Conservation (phyloP, 1,140 invertebrate species). For the Akabosia matsudoensis region DNA sequence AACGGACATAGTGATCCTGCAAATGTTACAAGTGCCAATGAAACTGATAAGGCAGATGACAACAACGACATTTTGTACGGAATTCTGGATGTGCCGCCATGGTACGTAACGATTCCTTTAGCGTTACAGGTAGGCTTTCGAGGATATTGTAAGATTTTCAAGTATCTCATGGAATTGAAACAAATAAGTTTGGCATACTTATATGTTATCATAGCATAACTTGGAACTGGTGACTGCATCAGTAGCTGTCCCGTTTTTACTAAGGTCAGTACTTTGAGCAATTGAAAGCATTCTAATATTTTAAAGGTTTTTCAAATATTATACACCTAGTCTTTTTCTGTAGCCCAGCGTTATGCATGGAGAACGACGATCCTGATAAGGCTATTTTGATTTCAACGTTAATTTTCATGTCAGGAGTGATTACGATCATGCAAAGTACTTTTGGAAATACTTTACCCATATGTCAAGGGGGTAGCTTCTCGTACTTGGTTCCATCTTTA, state of each 20-base stretch:
- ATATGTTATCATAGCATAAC: slow-evolving; percentile 66
- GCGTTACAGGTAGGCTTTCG: slow-evolving; percentile 66
- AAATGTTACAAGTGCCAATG: not conserved
- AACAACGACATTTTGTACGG: slow-evolving; percentile 63
- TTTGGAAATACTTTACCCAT: slow-evolving; percentile 54
- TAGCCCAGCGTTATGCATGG: slow-evolving; percentile 51
- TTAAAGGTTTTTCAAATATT: not conserved
- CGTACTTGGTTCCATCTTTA: slow-evolving; percentile 78
- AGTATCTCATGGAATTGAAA: not conserved
- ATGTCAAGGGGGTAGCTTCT: slow-evolving; percentile 70
- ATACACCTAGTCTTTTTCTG: not conserved
- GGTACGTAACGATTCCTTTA: slow-evolving; percentile 76
- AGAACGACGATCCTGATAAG: slow-evolving; percentile 48
- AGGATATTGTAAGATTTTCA: too few species aligned
- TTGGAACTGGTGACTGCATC: slow-evolving; percentile 83
- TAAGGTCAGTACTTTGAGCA: slow-evolving; percentile 60
- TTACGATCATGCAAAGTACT: slow-evolving; percentile 56
- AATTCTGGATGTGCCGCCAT: slow-evolving; percentile 76
- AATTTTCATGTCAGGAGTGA: slow-evolving; percentile 56
- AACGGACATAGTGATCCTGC: not conserved
- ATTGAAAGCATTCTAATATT: not conserved
- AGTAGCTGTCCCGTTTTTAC: slow-evolving; percentile 76
- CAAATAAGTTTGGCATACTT: not conserved
- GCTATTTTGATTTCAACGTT: slow-evolving; percentile 55
- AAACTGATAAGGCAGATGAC: not conserved